Conservation (phyloP, 2,888 invertebrate genomes). For the Lasioglossum morio region DNA sequence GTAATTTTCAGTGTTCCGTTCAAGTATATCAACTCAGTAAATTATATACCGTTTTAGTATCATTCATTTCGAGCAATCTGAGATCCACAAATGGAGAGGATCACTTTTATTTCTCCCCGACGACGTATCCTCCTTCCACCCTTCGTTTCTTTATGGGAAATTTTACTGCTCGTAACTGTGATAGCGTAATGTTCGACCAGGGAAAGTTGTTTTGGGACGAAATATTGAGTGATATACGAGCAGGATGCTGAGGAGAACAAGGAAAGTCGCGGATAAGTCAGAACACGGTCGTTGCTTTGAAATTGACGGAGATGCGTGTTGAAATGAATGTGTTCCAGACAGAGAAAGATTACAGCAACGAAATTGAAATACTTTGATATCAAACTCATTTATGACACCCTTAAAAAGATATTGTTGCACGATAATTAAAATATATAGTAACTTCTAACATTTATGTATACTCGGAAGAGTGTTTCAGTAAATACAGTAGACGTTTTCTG, state of each 20-base stretch:
- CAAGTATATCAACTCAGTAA: neutral
- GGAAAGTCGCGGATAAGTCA: neutral
- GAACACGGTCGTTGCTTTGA: neutral
- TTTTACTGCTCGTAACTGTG: slow-evolving; percentile 67
- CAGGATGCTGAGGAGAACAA: neutral
- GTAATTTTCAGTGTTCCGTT: neutral
- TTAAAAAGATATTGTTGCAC: neutral
- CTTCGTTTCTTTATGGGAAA: slow-evolving; percentile 57
- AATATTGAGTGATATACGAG: slow-evolving; percentile 43
- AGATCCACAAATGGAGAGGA: slow-evolving; percentile 35
- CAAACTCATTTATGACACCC: neutral
- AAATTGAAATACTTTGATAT: neutral
- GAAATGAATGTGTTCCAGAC: neutral
- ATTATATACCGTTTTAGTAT: slow-evolving; percentile 4
- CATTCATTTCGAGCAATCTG: slow-evolving; percentile 30
- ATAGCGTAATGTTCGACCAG: slow-evolving; percentile 63
- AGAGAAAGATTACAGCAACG: neutral
- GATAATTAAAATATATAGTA: neutral
- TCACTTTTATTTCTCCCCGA: slow-evolving; percentile 42
- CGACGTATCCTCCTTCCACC: slow-evolving; percentile 10
- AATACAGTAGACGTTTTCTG: too few species aligned
- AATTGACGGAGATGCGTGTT: neutral
- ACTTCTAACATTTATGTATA: neutral
- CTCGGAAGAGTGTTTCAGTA: neutral
- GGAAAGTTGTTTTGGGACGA: slow-evolving; percentile 42